Base-by-base conservation (phyloP, 2,797 vertebrate genomes). In the Nannoperca australis region DNA sequence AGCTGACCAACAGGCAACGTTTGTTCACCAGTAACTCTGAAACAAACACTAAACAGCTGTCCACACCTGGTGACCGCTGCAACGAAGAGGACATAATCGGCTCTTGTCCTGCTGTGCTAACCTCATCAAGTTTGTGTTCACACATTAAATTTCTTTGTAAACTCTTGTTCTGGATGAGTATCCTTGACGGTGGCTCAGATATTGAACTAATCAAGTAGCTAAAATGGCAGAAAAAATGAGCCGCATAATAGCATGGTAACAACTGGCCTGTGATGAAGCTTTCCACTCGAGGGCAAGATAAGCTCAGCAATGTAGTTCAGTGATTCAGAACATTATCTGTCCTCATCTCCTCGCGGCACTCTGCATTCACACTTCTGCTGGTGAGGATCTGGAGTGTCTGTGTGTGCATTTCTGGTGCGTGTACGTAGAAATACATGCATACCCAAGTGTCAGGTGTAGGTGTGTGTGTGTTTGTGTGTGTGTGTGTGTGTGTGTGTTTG, bases 361-460 rank as follows among this genome's bases (percentile, higher is more conserved):
- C 83, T 64, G 73, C 90, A 83, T 89, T 91, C 91, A 86, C 91
- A 91, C 85, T 87, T 90, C 89, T 95, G 95, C 94, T 95, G 95
- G 94, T 96, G 94, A 94, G 76, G 88, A 90, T 95, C 86, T 84
- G 78, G 78, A 86, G 73, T 77, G 87, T 71, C 73, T 70, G 56
- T 71, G 75, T 64, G 49, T 82, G 58, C 18, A n/a, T 58, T 47
- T 34, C 30, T 51, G 24, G 64, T 78, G 74, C 56, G 66, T 59
- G 27, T 66, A 14, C 68, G 44, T 66, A 65, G 59, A 62, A 72
- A 84, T 70, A 62, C 62, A 72, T 71, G 81, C 76, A 76, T 59
- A 53, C 62, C 66, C 8, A 22, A 66, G 56, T 49, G 61, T 20
- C 22, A 38, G 36, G 32, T 38, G n/a, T n/a, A n/a, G n/a, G n/a